Conservation (phyloP, 92 coral and sea anemone species). For the Phenganax stokvisi region DNA sequence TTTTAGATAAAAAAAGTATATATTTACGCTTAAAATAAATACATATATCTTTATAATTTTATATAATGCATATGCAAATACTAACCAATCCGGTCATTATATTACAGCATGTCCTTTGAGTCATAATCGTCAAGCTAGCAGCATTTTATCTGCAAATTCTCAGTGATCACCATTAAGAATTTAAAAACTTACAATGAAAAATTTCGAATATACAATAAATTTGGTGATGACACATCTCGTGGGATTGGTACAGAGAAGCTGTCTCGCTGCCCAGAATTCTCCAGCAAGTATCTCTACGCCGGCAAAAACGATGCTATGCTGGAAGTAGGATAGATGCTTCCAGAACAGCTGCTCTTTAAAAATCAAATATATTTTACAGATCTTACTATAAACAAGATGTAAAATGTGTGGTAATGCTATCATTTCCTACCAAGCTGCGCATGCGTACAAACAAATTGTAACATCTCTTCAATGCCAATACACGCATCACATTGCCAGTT, state of each 20-base stretch:
- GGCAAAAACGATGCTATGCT: no score
- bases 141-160: not conserved
- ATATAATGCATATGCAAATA: constrained; percentile 1
- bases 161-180: not conserved
- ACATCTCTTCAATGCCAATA: constrained; percentile 9
- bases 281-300: no score
- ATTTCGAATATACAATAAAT: not conserved
- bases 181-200: no score
- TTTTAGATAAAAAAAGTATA: constrained; percentile 18
- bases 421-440: constrained; percentile 5
- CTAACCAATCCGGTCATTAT: constrained; percentile 22
- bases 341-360: not conserved
- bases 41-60: constrained; percentile 20
- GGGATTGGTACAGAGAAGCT: no score
- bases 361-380: not conserved
- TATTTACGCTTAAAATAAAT: constrained; percentile 29
- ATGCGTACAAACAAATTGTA: constrained; percentile 9
- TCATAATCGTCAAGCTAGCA: not conserved
- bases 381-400: not conserved
- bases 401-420: constrained; percentile 37
- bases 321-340: no score
- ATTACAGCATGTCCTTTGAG: not conserved
- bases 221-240: not conserved
- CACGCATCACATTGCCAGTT: constrained; percentile 5
- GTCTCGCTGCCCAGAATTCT: no score